Percentiles rank a stretch among this genome's conserved stretches.
phyloP scores from a whole-genome alignment of 2,797 vertebrate species.

The Hemibagrus guttatus region DNA sequence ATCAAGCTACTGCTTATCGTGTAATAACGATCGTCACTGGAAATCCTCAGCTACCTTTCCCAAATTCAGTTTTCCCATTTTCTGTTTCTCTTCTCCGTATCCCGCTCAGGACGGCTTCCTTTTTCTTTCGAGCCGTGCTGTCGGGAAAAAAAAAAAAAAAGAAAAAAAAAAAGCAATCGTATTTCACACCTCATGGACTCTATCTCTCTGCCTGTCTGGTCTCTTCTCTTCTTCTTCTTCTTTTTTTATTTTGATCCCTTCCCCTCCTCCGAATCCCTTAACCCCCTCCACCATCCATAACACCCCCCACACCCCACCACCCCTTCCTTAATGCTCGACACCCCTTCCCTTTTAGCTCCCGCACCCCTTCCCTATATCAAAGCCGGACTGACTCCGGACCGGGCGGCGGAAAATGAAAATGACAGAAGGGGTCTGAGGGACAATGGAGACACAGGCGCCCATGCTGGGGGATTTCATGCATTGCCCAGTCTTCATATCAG shows the following conservation, averaged over 20 bases:
- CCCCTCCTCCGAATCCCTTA: constrained; percentile 27
- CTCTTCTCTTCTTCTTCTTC: constrained; percentile 52
- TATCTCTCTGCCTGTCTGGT: constrained; percentile 71
- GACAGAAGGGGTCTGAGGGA: constrained; percentile 80
- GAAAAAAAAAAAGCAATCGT: constrained; percentile 76
- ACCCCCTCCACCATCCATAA: constrained; percentile 44
- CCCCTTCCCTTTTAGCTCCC: constrained; percentile 58
- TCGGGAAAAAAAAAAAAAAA: constrained; percentile 71
- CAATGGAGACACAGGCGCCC: constrained; percentile 79
- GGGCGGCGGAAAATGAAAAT: constrained; percentile 81
- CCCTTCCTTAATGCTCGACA: constrained; percentile 62
- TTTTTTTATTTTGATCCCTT: constrained; percentile 53
- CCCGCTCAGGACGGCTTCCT: constrained; percentile 74
- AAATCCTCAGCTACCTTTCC: constrained; percentile 52
- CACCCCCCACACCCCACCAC: constrained; percentile 65
- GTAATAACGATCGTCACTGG: constrained; percentile 74
- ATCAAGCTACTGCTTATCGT: constrained; percentile 72
- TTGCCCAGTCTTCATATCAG: constrained; percentile 80
- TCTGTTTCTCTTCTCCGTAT: constrained; percentile 56
- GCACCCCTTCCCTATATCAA: constrained; percentile 78
- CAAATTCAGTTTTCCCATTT: constrained; percentile 53
- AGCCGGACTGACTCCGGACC: constrained; percentile 79
- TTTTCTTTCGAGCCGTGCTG: constrained; percentile 72
- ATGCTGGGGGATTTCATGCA: constrained; percentile 81
- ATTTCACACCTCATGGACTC: constrained; percentile 82